These are phyloP conservation scores for Mythimna impura DNA, from an alignment of 2,888 invertebrate species.

Conservation along the genomic window DNA sequence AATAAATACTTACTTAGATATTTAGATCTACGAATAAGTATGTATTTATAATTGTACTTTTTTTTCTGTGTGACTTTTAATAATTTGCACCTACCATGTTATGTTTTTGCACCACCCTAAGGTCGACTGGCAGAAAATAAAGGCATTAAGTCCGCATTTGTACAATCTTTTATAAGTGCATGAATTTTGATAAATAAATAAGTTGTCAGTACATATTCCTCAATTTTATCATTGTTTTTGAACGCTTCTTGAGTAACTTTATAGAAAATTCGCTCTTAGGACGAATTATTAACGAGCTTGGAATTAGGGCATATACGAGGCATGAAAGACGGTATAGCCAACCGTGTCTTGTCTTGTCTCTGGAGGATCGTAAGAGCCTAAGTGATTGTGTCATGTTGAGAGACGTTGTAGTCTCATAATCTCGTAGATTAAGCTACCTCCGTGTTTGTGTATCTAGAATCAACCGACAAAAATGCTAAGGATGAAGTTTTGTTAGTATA, in stretches of 20 bases:
- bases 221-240: background rate
- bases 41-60: too few relatives aligned
- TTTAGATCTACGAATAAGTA: too few relatives aligned
- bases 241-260: background rate
- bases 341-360: slow-evolving; percentile 4
- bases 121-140: too few relatives aligned
- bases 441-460: background rate
- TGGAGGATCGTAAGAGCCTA: background rate
- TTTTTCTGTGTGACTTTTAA: too few relatives aligned
- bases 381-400: slow-evolving; percentile 29
- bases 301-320: background rate
- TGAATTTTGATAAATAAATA: too few relatives aligned
- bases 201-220: slow-evolving; percentile 3
- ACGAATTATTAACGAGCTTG: slow-evolving; percentile 18
- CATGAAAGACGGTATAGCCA: background rate
- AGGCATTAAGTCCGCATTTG: too few relatives aligned
- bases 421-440: slow-evolving; percentile 4
- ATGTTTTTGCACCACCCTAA: too few relatives aligned
- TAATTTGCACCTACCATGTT: too few relatives aligned
- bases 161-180: too few relatives aligned
- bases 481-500: background rate
- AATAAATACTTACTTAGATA: too few relatives aligned
- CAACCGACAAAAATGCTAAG: background rate
- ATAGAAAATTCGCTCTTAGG: slow-evolving; percentile 1
- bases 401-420: background rate